Evolutionary conservation across 2,113 vertebrate species (phyloP), one percentile per base, ranked within the genome.

Genomic region (Fulica atra): DNA sequence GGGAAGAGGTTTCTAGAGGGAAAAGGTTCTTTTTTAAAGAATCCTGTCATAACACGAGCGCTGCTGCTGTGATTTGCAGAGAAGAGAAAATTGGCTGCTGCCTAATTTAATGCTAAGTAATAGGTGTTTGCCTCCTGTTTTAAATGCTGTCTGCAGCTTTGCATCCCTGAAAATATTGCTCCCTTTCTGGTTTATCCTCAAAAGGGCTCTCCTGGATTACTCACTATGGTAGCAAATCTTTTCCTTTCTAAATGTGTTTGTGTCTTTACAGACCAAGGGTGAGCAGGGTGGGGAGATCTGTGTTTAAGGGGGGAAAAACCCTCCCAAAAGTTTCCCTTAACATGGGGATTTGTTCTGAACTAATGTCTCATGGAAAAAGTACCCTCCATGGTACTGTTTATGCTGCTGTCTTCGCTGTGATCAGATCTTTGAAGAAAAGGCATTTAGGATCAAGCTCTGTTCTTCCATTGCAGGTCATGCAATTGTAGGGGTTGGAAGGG

Each of bases 1-100:
- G 97, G 96, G 86, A 96, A 98, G 97, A 96, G 97, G 93, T 96
- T 98, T 98, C 98, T 98, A 95, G 96, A 97, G 98, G 95, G 97
- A 97, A 96, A 95, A 97, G 92, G 93, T 78, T 91, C 96, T 97
- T 97, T 98, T 98, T 97, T 97, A 92, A 93, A 94, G 93, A 74
- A 91, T 76, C 51, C 95, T 98, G 96, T 97, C 94, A 86, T 74
- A 97, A 97, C 97, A 97, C 73, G 97, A 97, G 92, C 82, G 94
- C 42, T 78, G 93, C 94, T 92, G 82, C 94, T 93, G 29, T 96
- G 94, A 96, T 96, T 93, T 94, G 96, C 87, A 91, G 42, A 78
- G 96, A 95, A 89, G 94, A 88, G 92, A 56, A 93, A 77, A 94
- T 77, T 85, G 80, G 89, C 42, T 70, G 19, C 88, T 86, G 0